A percentile compares a stretch with the other conserved stretches of the same genome.
These are phyloP conservation scores for Metopia argyrocephala DNA, from an alignment of 2,888 invertebrate species.

Conservation along the genomic window DNA sequence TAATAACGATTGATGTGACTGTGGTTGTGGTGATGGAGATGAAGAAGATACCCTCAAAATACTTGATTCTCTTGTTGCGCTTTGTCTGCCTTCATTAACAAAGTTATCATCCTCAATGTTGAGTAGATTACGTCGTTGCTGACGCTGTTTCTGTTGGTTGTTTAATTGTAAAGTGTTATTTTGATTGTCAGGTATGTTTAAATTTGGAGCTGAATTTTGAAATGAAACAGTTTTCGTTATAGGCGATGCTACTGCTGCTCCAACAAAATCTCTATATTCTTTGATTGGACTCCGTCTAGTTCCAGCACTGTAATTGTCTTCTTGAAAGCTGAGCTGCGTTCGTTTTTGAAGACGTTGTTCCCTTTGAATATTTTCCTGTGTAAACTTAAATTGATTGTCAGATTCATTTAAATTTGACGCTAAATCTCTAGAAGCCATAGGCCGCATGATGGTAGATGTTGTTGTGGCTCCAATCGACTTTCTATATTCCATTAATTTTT, in stretches of 20 bases:
- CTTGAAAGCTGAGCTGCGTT: neutral
- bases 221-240: constrained; percentile 42
- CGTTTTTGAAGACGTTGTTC: neutral
- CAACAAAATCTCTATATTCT: constrained; percentile 55
- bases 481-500: constrained; percentile 51
- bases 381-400: neutral
- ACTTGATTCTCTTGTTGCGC: constrained; percentile 4
- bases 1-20: neutral
- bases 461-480: constrained; percentile 42
- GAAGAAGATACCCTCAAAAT: neutral
- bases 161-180: neutral
- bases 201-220: constrained; percentile 21
- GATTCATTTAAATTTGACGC: neutral
- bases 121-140: constrained; percentile 5
- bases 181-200: neutral
- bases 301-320: constrained; percentile 1
- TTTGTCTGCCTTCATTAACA: neutral
- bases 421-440: constrained; percentile 42
- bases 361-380: neutral
- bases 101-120: neutral
- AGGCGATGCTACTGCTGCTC: neutral
- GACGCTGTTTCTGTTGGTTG: neutral
- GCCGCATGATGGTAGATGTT: constrained; percentile 1
- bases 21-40: constrained; percentile 27
- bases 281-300: neutral